Conservation (phyloP, 1,140 invertebrate genomes). For the Zaprionus ghesquierei region DNA sequence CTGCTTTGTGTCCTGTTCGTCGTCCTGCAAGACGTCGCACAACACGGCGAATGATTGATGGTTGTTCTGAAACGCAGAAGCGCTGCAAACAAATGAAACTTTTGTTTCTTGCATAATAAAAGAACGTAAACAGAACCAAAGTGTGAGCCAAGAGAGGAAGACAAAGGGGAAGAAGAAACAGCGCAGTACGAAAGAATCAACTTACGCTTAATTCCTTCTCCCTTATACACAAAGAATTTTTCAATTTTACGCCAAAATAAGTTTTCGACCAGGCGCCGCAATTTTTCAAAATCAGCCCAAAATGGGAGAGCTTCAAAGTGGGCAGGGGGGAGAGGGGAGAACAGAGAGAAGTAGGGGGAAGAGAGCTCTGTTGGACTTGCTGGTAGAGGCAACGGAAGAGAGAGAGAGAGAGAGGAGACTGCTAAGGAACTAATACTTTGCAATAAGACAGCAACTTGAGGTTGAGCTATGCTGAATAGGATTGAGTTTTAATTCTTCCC, state of each 20-base stretch:
- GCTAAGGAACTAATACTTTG: neutral
- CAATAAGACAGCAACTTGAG: no score
- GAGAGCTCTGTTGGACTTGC: neutral
- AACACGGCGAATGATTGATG: conserved; percentile 81
- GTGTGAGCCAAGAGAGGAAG: neutral
- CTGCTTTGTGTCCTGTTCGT: conserved; percentile 24
- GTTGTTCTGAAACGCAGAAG: conserved; percentile 70
- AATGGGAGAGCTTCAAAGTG: neutral
- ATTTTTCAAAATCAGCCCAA: conserved; percentile 65
- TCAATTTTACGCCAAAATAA: conserved; percentile 83
- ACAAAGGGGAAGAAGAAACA: neutral
- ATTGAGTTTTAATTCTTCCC: no score
- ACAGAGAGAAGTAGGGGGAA: neutral
- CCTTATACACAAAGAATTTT: conserved; percentile 73
- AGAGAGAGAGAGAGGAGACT: neutral
- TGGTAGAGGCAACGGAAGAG: neutral
- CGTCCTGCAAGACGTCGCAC: conserved; percentile 65
- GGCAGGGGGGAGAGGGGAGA: neutral
- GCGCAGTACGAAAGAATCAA: conserved; percentile 53
- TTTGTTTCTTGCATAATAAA: conserved; percentile 81
- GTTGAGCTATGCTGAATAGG: no score
- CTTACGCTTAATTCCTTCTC: conserved; percentile 75
- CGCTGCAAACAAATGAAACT: conserved; percentile 78
- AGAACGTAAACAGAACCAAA: conserved; percentile 63
- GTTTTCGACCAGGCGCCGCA: conserved; percentile 73